These are phyloP conservation scores for Patagioenas fasciata DNA, from an alignment of 2,113 vertebrate genomes.

Conservation along the genomic window DNA sequence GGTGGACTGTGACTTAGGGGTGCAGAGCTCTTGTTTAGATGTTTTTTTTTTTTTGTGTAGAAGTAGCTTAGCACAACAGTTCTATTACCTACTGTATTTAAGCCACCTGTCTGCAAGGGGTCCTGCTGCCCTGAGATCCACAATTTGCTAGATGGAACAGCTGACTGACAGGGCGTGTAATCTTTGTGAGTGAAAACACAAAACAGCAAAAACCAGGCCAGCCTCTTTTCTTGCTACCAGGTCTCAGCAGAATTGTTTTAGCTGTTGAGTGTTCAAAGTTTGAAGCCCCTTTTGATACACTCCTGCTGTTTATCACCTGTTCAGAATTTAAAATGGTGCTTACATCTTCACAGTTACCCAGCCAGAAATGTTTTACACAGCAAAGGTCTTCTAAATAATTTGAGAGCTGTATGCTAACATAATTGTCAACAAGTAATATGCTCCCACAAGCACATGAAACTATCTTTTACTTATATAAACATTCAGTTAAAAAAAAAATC, in stretches of 20 bases:
- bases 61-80: slow-evolving; percentile 71
- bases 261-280: neutral
- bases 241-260: neutral
- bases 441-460: neutral
- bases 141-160: slow-evolving; percentile 75
- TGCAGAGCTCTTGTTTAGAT: slow-evolving; percentile 81
- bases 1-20: slow-evolving; percentile 68
- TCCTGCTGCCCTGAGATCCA: slow-evolving; percentile 45
- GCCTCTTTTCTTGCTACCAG: neutral
- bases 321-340: neutral
- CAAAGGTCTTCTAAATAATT: neutral
- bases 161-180: slow-evolving; percentile 70
- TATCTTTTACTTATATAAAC: neutral
- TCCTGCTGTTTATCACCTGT: slow-evolving; percentile 11
- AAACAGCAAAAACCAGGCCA: neutral
- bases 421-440: neutral
- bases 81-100: slow-evolving; percentile 74
- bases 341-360: neutral
- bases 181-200: slow-evolving; percentile 23
- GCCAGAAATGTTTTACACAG: neutral
- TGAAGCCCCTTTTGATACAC: neutral
- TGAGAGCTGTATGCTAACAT: neutral
- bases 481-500: neutral
- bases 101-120: slow-evolving; percentile 82
- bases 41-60: slow-evolving; percentile 76